Evolutionary conservation across 2,888 invertebrate species (phyloP).

Genomic region (Arrhopalites spinosus): DNA sequence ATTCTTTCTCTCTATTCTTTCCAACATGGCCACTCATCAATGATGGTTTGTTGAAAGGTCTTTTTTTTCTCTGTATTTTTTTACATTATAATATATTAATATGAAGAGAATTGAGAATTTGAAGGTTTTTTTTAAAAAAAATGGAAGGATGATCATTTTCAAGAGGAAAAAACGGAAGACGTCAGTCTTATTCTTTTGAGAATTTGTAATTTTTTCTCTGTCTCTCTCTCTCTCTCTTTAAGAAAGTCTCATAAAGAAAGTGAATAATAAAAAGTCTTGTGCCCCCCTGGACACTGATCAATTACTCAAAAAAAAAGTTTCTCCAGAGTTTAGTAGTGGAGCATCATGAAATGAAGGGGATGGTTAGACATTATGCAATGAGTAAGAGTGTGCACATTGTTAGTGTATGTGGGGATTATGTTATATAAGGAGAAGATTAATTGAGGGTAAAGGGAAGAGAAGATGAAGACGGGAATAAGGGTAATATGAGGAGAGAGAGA

Average conservation of each 20-base stretch:
- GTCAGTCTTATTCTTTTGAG: too few species aligned
- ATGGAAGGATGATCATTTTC: neutral
- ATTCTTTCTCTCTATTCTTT: neutral
- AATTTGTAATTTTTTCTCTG: too few species aligned
- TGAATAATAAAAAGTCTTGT: slow-evolving; percentile 8
- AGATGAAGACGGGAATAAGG: slow-evolving; percentile 41
- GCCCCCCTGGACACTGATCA: slow-evolving; percentile 22
- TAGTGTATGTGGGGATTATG: too few species aligned
- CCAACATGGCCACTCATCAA: neutral
- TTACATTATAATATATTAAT: too few species aligned
- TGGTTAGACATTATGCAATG: neutral
- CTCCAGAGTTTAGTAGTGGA: neutral
- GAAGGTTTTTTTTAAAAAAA: too few species aligned
- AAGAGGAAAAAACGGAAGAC: too few species aligned
- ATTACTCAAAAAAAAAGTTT: slow-evolving; percentile 17
- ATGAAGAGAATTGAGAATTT: too few species aligned
- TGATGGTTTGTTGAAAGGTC: too few species aligned
- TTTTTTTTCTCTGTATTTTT: too few species aligned
- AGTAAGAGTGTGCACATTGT: too few species aligned
- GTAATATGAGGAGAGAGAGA: slow-evolving; percentile 18
- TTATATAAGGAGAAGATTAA: slow-evolving; percentile 10
- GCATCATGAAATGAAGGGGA: neutral
- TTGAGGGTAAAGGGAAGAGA: slow-evolving; percentile 42
- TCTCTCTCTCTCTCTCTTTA: too few species aligned
- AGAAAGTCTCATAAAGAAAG: neutral